A percentile compares a stretch with the other conserved stretches of the same genome.
These are phyloP conservation scores for Dolichoris vasculosae DNA, from an alignment of 1,140 invertebrate genomes.

Conservation along the genomic window DNA sequence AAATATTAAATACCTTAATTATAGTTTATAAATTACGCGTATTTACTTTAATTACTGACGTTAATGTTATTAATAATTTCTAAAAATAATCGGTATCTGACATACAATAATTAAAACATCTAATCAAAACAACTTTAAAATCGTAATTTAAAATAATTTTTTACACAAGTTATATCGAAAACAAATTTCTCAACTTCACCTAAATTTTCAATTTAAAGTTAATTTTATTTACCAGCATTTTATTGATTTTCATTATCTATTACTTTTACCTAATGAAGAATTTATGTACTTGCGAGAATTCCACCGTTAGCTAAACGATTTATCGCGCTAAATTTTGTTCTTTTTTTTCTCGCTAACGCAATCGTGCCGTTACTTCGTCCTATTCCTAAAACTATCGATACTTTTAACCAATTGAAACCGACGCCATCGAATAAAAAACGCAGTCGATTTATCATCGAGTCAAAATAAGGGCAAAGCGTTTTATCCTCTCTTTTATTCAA, in stretches of 20 bases:
- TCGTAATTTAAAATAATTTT: neutral
- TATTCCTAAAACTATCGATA: neutral
- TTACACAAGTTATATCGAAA: neutral
- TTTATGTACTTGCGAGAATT: neutral
- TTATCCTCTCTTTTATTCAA: neutral
- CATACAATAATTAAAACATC: too few species aligned
- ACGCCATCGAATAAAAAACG: neutral
- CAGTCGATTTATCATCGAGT: too few species aligned
- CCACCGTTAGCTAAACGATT: neutral
- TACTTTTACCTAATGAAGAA: neutral
- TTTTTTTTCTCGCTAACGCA: neutral
- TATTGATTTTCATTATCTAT: neutral
- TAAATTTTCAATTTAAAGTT: neutral
- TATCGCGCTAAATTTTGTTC: neutral
- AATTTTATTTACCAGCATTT: neutral
- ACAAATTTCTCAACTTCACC: neutral
- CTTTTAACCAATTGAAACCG: neutral
- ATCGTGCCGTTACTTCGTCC: neutral
- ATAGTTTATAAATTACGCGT: too few species aligned
- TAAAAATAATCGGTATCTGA: too few species aligned
- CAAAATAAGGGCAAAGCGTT: neutral
- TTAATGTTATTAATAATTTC: too few species aligned
- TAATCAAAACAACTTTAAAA: too few species aligned
- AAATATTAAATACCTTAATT: too few species aligned
- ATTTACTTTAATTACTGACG: too few species aligned